Base-by-base conservation (phyloP, 2,888 invertebrate species). In the Lasius platythorax region DNA sequence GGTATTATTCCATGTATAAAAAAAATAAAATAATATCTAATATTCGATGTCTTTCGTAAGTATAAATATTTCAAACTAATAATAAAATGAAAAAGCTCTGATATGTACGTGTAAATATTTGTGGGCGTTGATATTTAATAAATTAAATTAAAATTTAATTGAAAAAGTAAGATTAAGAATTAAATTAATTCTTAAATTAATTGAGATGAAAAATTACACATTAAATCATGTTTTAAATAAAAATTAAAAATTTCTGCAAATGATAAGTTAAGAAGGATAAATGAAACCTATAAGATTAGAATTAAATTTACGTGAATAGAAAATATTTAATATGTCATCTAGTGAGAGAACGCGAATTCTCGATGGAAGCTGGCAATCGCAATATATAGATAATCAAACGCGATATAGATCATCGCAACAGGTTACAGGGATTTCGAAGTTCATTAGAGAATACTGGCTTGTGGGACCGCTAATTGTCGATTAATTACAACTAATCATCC, bases 401-500 rank as follows among this genome's bases (percentile, higher is more conserved):
- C 23, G n/a, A 43, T 61, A 9, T 50, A 37, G 28, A 76, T 33
- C 18, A 64, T 84, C n/a, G 46, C 66, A 88, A 89, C 89, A 88
- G 89, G 87, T 88, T 87, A 76, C 58, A 72, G 63, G 46, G 81
- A 56, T 75, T 87, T 88, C 76, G 30, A 53, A 78, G 64, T 85
- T 53, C 73, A 85, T 88, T 81, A 85, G 70, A 74, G 68, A 53
- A 56, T 67, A 68, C 63, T 67, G 50, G 72, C 81, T 87, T 58
- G 66, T 50, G 37, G 75, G 46, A 30, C 43, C 33, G 37, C 85
- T 83, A 89, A 88, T 86, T 84, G 85, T 85, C 83, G 89, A 90
- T 91, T 91, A 90, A 91, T 90, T 91, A 85, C 78, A 83, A 84
- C 87, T 88, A 85, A 89, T 91, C 81, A 58, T 85, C 81, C 70